These are phyloP conservation scores for Battus philenor DNA, from an alignment of 1,140 invertebrate genomes.

Conservation along the genomic window DNA sequence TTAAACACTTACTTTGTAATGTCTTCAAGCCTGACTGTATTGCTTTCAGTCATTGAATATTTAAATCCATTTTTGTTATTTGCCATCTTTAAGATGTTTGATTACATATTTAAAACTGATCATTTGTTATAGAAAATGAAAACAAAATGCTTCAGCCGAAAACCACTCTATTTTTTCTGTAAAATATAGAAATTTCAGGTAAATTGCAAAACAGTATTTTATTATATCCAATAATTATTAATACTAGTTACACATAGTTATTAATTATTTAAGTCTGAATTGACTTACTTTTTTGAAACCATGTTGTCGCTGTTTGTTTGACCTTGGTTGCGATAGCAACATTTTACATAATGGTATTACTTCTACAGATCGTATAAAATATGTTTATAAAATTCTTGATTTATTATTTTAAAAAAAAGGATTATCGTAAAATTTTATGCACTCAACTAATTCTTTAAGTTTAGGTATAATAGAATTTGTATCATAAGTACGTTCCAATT, in stretches of 20 bases:
- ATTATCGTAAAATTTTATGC: too few species aligned
- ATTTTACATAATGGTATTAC: neutral
- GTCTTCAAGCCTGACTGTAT: conserved; percentile 62
- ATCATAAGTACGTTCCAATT: too few species aligned
- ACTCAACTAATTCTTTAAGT: too few species aligned
- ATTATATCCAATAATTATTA: neutral
- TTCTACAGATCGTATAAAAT: too few species aligned
- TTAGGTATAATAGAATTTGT: too few species aligned
- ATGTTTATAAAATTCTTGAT: too few species aligned
- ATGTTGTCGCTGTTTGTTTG: conserved; percentile 68
- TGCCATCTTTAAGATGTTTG: conserved; percentile 57
- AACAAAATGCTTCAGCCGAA: too few species aligned
- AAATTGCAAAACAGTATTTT: neutral
- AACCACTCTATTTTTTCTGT: too few species aligned
- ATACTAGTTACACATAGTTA: neutral
- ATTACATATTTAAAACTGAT: conserved; percentile 17
- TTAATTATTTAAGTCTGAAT: conserved; percentile 26
- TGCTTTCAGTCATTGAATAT: conserved; percentile 39
- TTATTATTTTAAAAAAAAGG: too few species aligned
- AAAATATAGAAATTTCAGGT: too few species aligned
- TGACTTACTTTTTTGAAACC: conserved; percentile 66
- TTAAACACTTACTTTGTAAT: conserved; percentile 56
- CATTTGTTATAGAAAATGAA: too few species aligned
- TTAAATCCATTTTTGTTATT: conserved; percentile 42
- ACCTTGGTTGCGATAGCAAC: conserved; percentile 60